phyloP scores from a whole-genome alignment of 2,113 vertebrate species.

The Cettia cetti region DNA sequence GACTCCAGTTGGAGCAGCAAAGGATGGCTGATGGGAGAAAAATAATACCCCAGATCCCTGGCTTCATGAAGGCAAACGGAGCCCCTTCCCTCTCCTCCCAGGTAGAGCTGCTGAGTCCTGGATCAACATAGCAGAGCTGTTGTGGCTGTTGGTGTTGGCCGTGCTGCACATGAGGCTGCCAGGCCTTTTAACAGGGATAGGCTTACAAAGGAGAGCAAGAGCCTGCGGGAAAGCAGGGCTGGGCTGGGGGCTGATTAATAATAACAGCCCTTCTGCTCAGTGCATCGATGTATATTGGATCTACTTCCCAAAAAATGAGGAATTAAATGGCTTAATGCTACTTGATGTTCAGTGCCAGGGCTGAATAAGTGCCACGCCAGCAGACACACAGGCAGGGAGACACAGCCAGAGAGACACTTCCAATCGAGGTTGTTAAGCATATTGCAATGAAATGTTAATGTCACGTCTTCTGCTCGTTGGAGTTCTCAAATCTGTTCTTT shows the following conservation, averaged over 20 bases:
- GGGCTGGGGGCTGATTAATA: slow-evolving; percentile 10
- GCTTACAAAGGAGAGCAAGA: slow-evolving; percentile 57
- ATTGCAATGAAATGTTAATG: slow-evolving; percentile 36
- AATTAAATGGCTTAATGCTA: slow-evolving; percentile 13
- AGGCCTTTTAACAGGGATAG: slow-evolving; percentile 71
- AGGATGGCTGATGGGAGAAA: background rate
- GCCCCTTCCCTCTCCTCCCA: slow-evolving; percentile 62
- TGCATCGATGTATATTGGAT: background rate
- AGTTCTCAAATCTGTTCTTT: slow-evolving; percentile 54
- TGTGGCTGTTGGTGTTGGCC: slow-evolving; percentile 76
- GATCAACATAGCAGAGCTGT: slow-evolving; percentile 64
- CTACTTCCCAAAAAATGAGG: background rate
- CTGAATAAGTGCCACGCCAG: background rate
- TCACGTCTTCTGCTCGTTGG: slow-evolving; percentile 7
- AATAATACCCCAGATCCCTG: background rate
- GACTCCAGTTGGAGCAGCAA: slow-evolving; percentile 38
- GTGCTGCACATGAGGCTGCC: slow-evolving; percentile 32
- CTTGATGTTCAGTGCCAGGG: background rate
- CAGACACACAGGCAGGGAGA: background rate
- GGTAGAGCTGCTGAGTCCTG: slow-evolving; percentile 68
- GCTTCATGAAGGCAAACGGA: slow-evolving; percentile 27
- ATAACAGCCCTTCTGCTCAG: slow-evolving; percentile 10
- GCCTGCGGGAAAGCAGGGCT: slow-evolving; percentile 35
- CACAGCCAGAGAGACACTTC: slow-evolving; percentile 11
- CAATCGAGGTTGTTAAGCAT: slow-evolving; percentile 31